phyloP scores from a whole-genome alignment of 2,113 vertebrate genomes.

The Scytalopus superciliaris region DNA sequence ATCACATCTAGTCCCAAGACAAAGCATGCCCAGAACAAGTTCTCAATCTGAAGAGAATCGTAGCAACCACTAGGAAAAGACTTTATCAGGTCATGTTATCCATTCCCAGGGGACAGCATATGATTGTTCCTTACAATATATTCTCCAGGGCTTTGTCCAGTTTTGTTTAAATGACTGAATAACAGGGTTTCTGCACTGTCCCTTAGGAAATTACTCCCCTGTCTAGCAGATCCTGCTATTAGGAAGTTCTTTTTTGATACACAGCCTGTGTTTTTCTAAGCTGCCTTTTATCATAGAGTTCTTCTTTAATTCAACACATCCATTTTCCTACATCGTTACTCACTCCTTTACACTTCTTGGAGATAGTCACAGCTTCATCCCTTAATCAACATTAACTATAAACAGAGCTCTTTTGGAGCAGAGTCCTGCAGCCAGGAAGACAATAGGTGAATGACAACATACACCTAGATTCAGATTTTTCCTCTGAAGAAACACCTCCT shows the following conservation, averaged over 20 bases:
- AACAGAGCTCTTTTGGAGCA: not conserved
- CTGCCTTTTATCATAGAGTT: not conserved
- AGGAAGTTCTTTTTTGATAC: not conserved
- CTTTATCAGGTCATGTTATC: constrained; percentile 22
- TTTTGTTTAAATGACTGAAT: constrained; percentile 59
- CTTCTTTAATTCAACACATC: not conserved
- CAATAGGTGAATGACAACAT: not conserved
- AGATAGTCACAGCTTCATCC: not conserved
- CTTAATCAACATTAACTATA: not conserved
- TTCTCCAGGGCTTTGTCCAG: constrained; percentile 55
- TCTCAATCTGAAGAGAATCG: not conserved
- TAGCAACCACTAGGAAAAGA: constrained; percentile 12
- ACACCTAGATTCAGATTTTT: not conserved
- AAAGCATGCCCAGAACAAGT: constrained; percentile 39
- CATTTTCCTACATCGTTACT: not conserved
- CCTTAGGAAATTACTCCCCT: constrained; percentile 29
- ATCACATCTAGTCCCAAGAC: constrained; percentile 38
- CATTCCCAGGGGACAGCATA: not conserved
- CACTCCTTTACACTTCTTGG: not conserved
- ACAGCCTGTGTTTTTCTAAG: constrained; percentile 5
- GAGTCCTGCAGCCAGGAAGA: not conserved
- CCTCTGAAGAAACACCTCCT: not conserved
- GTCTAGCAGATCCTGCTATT: not conserved
- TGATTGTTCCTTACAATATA: constrained; percentile 2
- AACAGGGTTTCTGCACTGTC: constrained; percentile 2